A percentile compares a stretch with the other conserved stretches of the same genome.
These are phyloP conservation scores for Leucophenga varia DNA, from an alignment of 1,140 invertebrate genomes.

Conservation along the genomic window DNA sequence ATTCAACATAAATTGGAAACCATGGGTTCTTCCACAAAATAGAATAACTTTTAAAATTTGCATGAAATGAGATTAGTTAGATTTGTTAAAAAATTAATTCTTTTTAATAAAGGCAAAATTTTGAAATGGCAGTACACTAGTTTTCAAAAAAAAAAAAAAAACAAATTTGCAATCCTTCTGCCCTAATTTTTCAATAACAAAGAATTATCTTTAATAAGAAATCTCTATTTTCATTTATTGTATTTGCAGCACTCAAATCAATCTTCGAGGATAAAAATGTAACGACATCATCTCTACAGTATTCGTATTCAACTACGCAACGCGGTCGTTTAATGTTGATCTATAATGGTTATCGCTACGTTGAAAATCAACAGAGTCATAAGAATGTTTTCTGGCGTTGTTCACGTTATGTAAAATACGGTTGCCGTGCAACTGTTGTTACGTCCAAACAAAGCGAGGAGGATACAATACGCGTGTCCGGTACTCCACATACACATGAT, in stretches of 20 bases:
- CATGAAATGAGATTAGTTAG: too few species aligned
- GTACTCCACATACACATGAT: conserved; percentile 46
- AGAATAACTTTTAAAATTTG: too few species aligned
- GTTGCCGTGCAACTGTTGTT: conserved; percentile 48
- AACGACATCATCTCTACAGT: conserved; percentile 29
- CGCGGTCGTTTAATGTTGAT: conserved; percentile 50
- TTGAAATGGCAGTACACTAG: too few species aligned
- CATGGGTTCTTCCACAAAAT: too few species aligned
- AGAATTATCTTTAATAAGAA: too few species aligned
- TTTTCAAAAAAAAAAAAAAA: too few species aligned
- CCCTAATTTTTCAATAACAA: too few species aligned
- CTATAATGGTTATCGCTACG: conserved; percentile 51
- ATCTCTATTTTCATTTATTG: conserved; percentile 10
- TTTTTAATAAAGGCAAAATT: too few species aligned
- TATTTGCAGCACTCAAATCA: conserved; percentile 35
- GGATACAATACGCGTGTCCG: conserved; percentile 37
- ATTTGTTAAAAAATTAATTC: too few species aligned
- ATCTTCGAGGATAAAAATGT: conserved; percentile 40
- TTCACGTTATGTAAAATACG: conserved; percentile 50
- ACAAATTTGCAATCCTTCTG: too few species aligned
- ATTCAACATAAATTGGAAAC: conserved; percentile 39
- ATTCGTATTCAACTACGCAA: conserved; percentile 47
- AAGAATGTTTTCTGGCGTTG: conserved; percentile 56
- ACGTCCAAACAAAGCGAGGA: conserved; percentile 45
- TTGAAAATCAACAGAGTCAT: conserved; percentile 49